Evolutionary conservation across 2,797 vertebrate genomes (phyloP).

Genomic region (Gobio occitaniae): DNA sequence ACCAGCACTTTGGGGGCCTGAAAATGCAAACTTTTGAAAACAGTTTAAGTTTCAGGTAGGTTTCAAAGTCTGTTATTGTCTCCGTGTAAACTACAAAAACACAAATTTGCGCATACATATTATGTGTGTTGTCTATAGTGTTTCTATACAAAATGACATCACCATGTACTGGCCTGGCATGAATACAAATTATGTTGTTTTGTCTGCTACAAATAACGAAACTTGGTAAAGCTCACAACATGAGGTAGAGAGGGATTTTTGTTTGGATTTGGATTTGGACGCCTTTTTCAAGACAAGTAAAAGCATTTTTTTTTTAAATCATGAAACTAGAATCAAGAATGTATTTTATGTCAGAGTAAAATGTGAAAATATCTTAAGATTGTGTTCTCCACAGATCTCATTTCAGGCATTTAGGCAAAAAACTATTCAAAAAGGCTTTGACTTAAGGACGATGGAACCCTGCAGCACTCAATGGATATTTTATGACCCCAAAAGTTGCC

Average conservation of each 20-base stretch:
- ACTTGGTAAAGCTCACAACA: too few relatives aligned
- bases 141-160: neutral
- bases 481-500: neutral
- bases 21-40: neutral
- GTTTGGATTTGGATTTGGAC: neutral
- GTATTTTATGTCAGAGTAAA: too few relatives aligned
- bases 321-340: neutral
- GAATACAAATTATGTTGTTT: neutral
- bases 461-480: too few relatives aligned
- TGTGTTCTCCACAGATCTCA: neutral
- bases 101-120: too few relatives aligned
- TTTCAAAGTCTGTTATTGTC: too few relatives aligned
- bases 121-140: too few relatives aligned
- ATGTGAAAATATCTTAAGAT: neutral
- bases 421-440: neutral
- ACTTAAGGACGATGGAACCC: neutral
- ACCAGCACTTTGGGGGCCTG: neutral
- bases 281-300: neutral
- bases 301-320: neutral
- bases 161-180: neutral
- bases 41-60: neutral
- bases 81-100: neutral
- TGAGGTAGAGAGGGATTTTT: too few relatives aligned
- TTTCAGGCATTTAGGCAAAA: neutral
- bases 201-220: too few relatives aligned